These are phyloP conservation scores for Drosophila littoralis DNA, from an alignment of 1,140 invertebrate species.

Conservation along the genomic window DNA sequence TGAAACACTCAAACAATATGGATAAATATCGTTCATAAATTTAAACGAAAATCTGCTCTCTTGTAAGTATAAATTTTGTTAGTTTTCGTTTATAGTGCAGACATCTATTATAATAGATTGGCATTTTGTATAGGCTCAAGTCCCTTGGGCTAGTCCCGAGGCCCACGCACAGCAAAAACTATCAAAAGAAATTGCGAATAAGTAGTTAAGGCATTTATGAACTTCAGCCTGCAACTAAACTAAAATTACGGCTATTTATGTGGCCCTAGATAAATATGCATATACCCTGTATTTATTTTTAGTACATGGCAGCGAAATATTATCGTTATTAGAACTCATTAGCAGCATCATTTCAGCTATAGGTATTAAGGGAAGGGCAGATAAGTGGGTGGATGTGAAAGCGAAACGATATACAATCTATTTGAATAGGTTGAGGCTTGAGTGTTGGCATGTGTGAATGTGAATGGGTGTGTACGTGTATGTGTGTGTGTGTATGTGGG, in stretches of 20 bases:
- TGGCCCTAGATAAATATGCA: constrained; percentile 19
- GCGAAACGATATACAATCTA: constrained; percentile 36
- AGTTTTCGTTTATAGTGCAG: too few relatives aligned
- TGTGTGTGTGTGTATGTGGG: constrained; percentile 10
- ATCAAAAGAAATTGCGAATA: constrained; percentile 24
- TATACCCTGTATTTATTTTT: constrained; percentile 57
- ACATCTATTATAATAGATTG: too few relatives aligned
- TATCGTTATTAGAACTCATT: constrained; percentile 78
- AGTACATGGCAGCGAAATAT: constrained; percentile 52
- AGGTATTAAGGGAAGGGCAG: background rate
- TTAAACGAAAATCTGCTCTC: too few relatives aligned
- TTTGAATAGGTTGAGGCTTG: constrained; percentile 16
- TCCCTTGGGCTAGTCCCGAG: background rate
- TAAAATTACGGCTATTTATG: constrained; percentile 55
- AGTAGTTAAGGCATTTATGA: background rate
- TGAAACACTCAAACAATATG: too few relatives aligned
- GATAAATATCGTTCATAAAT: too few relatives aligned
- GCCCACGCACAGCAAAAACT: background rate
- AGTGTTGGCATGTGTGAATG: background rate
- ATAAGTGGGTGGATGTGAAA: constrained; percentile 7
- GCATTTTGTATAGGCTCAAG: background rate
- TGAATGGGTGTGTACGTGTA: background rate
- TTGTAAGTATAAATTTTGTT: too few relatives aligned
- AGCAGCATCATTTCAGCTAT: constrained; percentile 53
- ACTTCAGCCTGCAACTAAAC: background rate